Conservation (phyloP, 1,140 invertebrate genomes). For the Drosophila lacertosa region DNA sequence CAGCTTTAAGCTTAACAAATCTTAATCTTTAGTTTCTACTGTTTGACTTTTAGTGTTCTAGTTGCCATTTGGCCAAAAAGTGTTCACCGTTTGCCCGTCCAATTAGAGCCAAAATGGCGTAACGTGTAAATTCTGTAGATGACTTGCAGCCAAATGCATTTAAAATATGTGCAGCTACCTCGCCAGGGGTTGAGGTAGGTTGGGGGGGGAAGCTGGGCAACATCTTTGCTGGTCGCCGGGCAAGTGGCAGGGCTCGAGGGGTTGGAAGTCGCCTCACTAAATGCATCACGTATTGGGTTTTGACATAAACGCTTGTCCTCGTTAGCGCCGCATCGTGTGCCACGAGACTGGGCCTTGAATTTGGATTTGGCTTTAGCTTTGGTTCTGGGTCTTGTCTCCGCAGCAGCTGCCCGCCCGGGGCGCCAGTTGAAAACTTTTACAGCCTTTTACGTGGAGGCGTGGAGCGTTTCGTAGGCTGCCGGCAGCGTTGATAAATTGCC, state of each 20-base stretch:
- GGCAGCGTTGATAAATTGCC: slow-evolving; percentile 79
- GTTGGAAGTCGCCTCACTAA: slow-evolving; percentile 54
- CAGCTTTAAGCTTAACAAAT: not conserved
- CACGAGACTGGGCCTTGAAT: slow-evolving; percentile 31
- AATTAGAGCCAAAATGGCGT: slow-evolving; percentile 79
- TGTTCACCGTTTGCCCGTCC: slow-evolving; percentile 44
- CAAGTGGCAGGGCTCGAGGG: slow-evolving; percentile 9
- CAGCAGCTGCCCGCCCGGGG: slow-evolving; percentile 57
- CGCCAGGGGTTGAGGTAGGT: not conserved
- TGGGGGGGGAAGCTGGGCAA: not conserved
- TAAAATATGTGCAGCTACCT: slow-evolving; percentile 47
- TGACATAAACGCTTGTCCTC: slow-evolving; percentile 83
- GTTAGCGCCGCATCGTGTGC: slow-evolving; percentile 78
- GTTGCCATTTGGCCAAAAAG: not conserved
- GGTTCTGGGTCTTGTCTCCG: slow-evolving; percentile 28
- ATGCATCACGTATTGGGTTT: slow-evolving; percentile 82
- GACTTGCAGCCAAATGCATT: slow-evolving; percentile 64
- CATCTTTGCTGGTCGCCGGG: slow-evolving; percentile 5
- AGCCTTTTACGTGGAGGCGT: slow-evolving; percentile 34
- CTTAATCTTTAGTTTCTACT: not conserved
- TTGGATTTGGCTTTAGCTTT: slow-evolving; percentile 37
- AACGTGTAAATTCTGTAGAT: slow-evolving; percentile 66
- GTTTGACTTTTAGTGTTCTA: not conserved
- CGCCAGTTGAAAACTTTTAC: slow-evolving; percentile 66
- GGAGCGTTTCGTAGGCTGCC: too few species aligned